Evolutionary conservation across 2,797 vertebrate genomes (phyloP), one percentile per base, ranked within the genome.

Genomic region (Hozukius guyotensis): DNA sequence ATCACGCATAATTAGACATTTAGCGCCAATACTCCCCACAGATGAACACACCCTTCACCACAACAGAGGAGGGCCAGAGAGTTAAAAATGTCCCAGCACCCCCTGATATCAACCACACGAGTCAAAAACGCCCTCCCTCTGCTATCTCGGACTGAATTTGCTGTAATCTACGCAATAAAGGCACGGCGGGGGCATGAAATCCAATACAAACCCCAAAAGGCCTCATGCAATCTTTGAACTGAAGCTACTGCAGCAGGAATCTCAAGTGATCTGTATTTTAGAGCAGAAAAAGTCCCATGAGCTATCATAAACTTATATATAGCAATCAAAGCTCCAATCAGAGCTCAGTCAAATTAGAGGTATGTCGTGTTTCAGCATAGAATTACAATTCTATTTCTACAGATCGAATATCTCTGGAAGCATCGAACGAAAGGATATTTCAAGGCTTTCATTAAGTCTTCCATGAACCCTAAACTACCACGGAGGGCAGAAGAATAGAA

Each of bases 1-100:
- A 88, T 85, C 80, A 75, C 57, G 78, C 86, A 89, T 94, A 93
- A 95, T 95, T 96, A 95, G 91, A 95, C 84, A 94, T 95, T 94
- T 94, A 93, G 90, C 90, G 72, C 92, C 91, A 85, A 92, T 90
- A 81, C 65, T 83, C 56, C 64, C 93, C 83, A 59, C 91, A 93
- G 29, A 92, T 85, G 88, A 91, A 94, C 94, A 95, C 95, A 88
- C 94, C 93, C 94, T 91, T 89, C 61, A 80, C 94, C 94, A 93
- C 93, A 95, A 91, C 81, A 93, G 81, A 95, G 78, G 85, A 78
- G 85, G 81, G 81, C 85, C 72, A 71, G 60, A 25, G 84, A 91
- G 89, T 90, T 94, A 92, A 93, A 95, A 93, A 85, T 86, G 84
- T 80, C 74, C 82, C 80, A 67, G 63, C 72, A 25, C 55, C 84